Base-by-base conservation (phyloP, 2,113 vertebrate genomes). In the Aldabrachelys gigantea region DNA sequence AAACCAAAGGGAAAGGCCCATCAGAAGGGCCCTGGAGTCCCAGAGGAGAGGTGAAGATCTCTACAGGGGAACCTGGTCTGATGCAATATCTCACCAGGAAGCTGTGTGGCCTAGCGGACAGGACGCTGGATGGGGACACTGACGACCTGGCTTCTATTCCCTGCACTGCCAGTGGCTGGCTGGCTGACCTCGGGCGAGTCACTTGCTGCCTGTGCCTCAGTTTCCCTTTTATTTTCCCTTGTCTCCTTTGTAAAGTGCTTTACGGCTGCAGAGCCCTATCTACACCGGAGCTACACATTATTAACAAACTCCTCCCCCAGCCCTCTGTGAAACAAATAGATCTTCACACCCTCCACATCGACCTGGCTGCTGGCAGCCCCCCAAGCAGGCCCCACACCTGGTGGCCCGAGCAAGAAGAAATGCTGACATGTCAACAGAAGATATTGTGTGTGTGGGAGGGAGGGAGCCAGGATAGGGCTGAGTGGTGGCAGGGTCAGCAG, bases 351-450 rank as follows among this genome's bases (percentile, higher is more conserved):
- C 89, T 52, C 79, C 82, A 53, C 24, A 3, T 38, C 3, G 2
- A 38, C n/a, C 65, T 72, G 19, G 65, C 65, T 5, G 8, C n/a
- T 22, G 65, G 9, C n/a, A 21, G 17, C 35, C 17, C 93, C 86
- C 83, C 75, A 5, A 2, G 8, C 4, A 7, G 0, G 49, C 52
- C 75, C 50, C 59, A 50, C 87, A 90, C 85, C 95, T 94, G 96
- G 82, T 47, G 93, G 89, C 2, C 11, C 25, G 54, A 31, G 16
- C 79, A 53, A 80, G 2, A 87, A 93, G 93, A 95, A 97, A 84
- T 35, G 84, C 95, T 97, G 95, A 89, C 87, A 84, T 62, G 38
- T 25, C 4, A 54, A 92, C 96, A 72, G 92, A 91, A 87, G 94
- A 11, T 50, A 79, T 78, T 21, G 90, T 90, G 90, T 83, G 21